These are phyloP conservation scores for Pegea sp. DNA, from an alignment of 23 tunicate species.

Conservation along the genomic window DNA sequence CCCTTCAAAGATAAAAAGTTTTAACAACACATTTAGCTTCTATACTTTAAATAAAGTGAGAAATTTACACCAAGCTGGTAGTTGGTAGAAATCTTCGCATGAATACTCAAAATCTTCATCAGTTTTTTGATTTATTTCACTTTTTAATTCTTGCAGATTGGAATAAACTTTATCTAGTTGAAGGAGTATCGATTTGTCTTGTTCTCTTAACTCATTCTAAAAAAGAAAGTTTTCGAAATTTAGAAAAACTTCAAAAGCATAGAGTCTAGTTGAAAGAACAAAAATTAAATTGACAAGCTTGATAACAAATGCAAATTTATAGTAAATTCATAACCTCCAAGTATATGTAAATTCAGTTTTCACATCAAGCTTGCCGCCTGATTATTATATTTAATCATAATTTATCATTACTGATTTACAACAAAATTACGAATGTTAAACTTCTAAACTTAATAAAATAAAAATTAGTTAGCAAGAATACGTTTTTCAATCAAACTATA, in stretches of 20 bases:
- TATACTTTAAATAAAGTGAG: too few relatives aligned
- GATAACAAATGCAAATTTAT: too few relatives aligned
- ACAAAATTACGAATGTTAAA: too few relatives aligned
- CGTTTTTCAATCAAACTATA: too few relatives aligned
- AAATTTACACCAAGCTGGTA: not conserved
- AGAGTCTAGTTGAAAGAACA: not conserved
- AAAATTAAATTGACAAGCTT: not conserved
- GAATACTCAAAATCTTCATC: conserved; percentile 1
- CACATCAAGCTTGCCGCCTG: too few relatives aligned
- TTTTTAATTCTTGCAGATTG: conserved; percentile 54
- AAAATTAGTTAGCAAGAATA: too few relatives aligned
- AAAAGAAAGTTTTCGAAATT: not conserved
- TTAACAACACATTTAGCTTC: too few relatives aligned
- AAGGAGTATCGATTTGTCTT: conserved; percentile 74
- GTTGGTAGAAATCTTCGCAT: not conserved
- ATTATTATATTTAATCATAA: too few relatives aligned
- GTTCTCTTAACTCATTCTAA: conserved; percentile 90
- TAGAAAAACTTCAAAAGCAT: conserved; percentile 1
- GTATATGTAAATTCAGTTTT: too few relatives aligned
- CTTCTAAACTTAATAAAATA: too few relatives aligned
- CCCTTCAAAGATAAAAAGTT: not conserved
- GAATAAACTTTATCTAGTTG: conserved; percentile 66
- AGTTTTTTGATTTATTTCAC: conserved; percentile 12
- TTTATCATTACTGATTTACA: too few relatives aligned
- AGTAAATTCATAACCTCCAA: too few relatives aligned